These are phyloP conservation scores for Eilema depressum DNA, from an alignment of 2,888 invertebrate species.

Conservation along the genomic window DNA sequence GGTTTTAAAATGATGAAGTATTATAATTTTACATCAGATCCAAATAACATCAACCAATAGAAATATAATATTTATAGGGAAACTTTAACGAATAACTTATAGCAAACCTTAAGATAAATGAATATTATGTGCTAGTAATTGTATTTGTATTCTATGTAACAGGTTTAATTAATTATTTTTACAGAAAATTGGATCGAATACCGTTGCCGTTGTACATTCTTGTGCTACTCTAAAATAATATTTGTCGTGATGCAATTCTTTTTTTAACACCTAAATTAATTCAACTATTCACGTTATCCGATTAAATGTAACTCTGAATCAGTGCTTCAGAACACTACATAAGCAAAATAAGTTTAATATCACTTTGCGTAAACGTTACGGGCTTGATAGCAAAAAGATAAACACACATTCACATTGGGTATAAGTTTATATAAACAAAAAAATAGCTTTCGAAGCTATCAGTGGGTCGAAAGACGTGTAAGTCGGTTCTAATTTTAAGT, in stretches of 20 bases:
- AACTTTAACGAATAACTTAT: background rate
- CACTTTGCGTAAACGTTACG: background rate
- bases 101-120: background rate
- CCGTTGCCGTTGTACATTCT: background rate
- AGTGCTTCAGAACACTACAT: background rate
- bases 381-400: too few species aligned
- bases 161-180: background rate
- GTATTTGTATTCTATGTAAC: background rate
- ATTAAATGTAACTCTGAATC: too few species aligned
- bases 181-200: background rate
- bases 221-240: too few species aligned
- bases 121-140: background rate
- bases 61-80: too few species aligned
- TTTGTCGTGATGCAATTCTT: too few species aligned
- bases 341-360: background rate
- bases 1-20: too few species aligned
- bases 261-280: too few species aligned
- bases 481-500: slow-evolving; percentile 53
- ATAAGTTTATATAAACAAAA: background rate
- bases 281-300: too few species aligned
- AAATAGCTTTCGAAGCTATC: background rate
- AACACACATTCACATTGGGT: too few species aligned
- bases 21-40: too few species aligned
- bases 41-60: too few species aligned
- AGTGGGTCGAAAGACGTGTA: slow-evolving; percentile 28